These are phyloP conservation scores for Notoglanidium macrostoma DNA, from an alignment of 2,797 vertebrate genomes.

Conservation along the genomic window DNA sequence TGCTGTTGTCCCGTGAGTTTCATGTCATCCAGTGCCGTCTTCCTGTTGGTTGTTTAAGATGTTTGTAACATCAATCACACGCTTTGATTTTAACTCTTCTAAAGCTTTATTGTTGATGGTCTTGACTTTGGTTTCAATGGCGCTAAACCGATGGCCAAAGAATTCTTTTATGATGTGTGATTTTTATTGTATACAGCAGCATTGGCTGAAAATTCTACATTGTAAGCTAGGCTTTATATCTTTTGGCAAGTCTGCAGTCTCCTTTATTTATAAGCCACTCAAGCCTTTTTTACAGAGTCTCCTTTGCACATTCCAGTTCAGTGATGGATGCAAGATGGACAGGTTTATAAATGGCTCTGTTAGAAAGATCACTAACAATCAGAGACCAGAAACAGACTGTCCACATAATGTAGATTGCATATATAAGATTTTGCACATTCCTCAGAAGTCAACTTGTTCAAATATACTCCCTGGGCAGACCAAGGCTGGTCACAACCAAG, in stretches of 20 bases:
- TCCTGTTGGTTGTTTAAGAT: background rate
- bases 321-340: background rate
- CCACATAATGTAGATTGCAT: background rate
- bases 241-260: background rate
- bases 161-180: background rate
- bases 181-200: background rate
- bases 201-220: background rate
- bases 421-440: background rate
- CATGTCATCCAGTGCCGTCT: background rate
- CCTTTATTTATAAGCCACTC: background rate
- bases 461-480: background rate
- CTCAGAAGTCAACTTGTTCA: background rate
- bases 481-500: background rate
- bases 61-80: background rate
- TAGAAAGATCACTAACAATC: background rate
- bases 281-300: background rate
- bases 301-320: background rate
- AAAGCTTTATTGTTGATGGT: background rate
- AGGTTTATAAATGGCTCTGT: background rate
- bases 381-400: background rate
- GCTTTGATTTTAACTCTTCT: background rate
- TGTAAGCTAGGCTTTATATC: background rate
- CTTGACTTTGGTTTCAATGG: background rate
- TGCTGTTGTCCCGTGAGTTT: background rate
- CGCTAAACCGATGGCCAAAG: background rate